A percentile compares a stretch with the other conserved stretches of the same genome.
Evolutionary conservation across 2,797 vertebrate genomes (phyloP).

Genomic region (Brotula barbata): DNA sequence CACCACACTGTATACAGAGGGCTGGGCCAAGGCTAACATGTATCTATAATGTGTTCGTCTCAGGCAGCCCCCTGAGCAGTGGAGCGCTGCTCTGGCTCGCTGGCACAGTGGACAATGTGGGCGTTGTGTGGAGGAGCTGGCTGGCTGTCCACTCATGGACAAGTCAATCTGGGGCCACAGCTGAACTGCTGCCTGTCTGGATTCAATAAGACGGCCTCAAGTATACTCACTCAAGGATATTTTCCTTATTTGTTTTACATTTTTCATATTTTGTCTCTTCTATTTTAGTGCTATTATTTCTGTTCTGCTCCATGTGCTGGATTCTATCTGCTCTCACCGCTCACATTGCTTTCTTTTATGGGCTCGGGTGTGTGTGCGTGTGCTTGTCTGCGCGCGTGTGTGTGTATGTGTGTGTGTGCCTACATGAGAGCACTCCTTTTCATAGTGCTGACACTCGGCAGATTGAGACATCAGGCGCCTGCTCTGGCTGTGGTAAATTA

Average conservation of each 20-base stretch:
- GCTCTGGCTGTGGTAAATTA: constrained; percentile 90
- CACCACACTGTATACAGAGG: constrained; percentile 65
- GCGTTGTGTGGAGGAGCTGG: constrained; percentile 74
- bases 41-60: constrained; percentile 78
- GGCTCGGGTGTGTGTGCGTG: constrained; percentile 65
- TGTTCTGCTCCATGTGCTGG: constrained; percentile 13
- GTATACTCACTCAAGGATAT: constrained; percentile 39
- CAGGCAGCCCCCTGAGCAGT: constrained; percentile 72
- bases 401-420: constrained; percentile 76
- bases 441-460: constrained; percentile 89
- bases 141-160: constrained; percentile 63
- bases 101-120: constrained; percentile 81
- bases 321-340: constrained; percentile 38
- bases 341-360: constrained; percentile 46
- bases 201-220: constrained; percentile 57
- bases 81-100: constrained; percentile 77
- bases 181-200: constrained; percentile 62
- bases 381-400: constrained; percentile 80
- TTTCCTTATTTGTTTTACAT: constrained; percentile 46
- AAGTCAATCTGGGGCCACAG: constrained; percentile 73
- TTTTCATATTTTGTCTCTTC: constrained; percentile 12
- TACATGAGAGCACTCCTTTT: constrained; percentile 84
- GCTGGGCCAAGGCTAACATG: constrained; percentile 79
- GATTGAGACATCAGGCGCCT: constrained; percentile 95
- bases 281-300: constrained; percentile 22